Evolutionary conservation across 2,797 vertebrate genomes (phyloP), one percentile per base, ranked within the genome.

Genomic region (Cossypha polioptera): DNA sequence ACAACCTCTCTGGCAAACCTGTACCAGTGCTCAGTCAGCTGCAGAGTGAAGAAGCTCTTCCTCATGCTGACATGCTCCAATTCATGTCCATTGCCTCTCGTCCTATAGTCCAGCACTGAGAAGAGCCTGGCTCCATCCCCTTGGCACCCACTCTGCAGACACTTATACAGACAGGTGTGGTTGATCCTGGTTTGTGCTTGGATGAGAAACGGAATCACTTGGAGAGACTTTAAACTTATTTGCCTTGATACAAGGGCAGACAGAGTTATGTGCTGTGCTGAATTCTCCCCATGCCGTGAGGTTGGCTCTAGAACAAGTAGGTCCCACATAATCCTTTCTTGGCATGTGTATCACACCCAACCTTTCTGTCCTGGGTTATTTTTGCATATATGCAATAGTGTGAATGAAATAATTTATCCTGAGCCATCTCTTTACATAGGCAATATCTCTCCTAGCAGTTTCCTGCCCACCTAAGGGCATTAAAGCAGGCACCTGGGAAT

Each of bases 81-180:
- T 55, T 68, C 25, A 28, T 62, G 13, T 11, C 22, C 16, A 6
- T 33, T n/a, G 11, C 16, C 16, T 57, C 36, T 29, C 0, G 1
- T 15, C n/a, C 28, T 55, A 4, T 29, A 36, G 42, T 11, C 7
- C 19, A 62, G 9, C 22, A 25, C 18, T 1, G 17, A 33, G 55
- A 50, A 48, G 29, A 68, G 4, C 9, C 19, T 50, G 42, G 9
- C 9, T 55, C 35, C 19, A 29, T 50, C 13, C 16, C 15, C 9
- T 50, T 75, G 22, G 16, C 22, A 55, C 8, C 5, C 18, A 8
- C 11, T 24, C 31, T 48, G 24, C 55, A 55, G 42, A 42, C n/a
- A 5, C 15, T 35, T 19, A 11, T 1, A 42, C 24, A 20, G 5
- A 2, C 7, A 54, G 5, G 10, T 45, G 6, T 1, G 3, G 11